Evolutionary conservation across 1,140 invertebrate species (phyloP).

Genomic region (Aphelinus atriplicis): DNA sequence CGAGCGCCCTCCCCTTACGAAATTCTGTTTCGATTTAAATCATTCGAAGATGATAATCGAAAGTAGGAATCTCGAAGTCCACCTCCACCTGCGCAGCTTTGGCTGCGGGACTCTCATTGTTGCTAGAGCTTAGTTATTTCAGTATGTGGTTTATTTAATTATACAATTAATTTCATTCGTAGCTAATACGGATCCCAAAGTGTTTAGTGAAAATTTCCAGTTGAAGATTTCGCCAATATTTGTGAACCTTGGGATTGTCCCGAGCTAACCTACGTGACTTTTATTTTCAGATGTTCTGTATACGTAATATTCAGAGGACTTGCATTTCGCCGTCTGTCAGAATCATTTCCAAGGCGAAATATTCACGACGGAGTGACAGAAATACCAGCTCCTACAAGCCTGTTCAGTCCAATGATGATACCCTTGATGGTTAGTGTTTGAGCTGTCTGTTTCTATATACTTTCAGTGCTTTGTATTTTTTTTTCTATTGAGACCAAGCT

Average conservation of each 20-base stretch:
- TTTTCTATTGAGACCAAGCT: background rate
- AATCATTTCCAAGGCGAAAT: slow-evolving; percentile 48
- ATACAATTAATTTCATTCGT: slow-evolving; percentile 1
- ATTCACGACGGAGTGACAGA: slow-evolving; percentile 59
- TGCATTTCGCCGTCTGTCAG: slow-evolving; percentile 46
- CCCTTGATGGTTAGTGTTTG: slow-evolving; percentile 53
- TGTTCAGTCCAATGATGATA: slow-evolving; percentile 52
- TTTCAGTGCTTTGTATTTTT: no score
- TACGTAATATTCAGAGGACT: slow-evolving; percentile 53
- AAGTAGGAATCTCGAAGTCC: background rate
- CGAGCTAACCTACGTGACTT: slow-evolving; percentile 16
- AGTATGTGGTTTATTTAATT: slow-evolving; percentile 32
- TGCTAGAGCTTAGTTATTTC: slow-evolving; percentile 14
- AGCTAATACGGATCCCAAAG: no score
- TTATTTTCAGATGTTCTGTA: slow-evolving; percentile 59
- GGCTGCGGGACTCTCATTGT: background rate
- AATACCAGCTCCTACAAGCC: slow-evolving; percentile 55
- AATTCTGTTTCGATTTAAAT: background rate
- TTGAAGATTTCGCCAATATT: no score
- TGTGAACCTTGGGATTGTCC: no score
- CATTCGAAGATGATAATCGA: background rate
- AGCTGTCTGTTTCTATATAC: no score
- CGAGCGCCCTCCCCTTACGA: background rate
- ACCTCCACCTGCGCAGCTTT: background rate
- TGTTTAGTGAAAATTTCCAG: no score